These are phyloP conservation scores for Choristoneura rosaceana DNA, from an alignment of 2,888 invertebrate species.

Conservation along the genomic window DNA sequence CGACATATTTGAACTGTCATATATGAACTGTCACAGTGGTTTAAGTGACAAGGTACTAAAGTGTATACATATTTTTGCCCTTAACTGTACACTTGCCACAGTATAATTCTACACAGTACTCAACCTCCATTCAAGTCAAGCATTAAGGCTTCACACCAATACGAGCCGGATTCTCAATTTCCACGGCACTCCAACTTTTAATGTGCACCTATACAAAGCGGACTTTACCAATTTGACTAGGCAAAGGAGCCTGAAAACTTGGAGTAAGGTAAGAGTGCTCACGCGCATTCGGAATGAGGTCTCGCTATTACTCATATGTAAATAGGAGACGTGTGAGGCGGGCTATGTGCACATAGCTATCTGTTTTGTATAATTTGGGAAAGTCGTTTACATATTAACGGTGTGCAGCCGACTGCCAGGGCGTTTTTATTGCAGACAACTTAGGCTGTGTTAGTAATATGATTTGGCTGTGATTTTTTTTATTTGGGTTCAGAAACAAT, in stretches of 20 bases:
- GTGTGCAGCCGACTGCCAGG: slow-evolving; percentile 19
- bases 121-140: slow-evolving; percentile 27
- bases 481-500: not conserved
- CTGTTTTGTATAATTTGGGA: slow-evolving; percentile 33
- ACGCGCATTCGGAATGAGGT: slow-evolving; percentile 50
- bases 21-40: too few relatives aligned
- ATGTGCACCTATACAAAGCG: slow-evolving; percentile 52
- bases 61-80: too few relatives aligned
- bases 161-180: slow-evolving; percentile 46
- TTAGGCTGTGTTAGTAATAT: not conserved
- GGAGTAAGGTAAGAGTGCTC: slow-evolving; percentile 49
- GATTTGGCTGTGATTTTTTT: not conserved
- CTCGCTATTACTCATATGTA: slow-evolving; percentile 43
- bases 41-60: too few relatives aligned
- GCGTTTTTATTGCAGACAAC: slow-evolving; percentile 1
- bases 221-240: slow-evolving; percentile 53
- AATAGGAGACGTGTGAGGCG: slow-evolving; percentile 37
- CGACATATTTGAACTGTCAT: too few relatives aligned
- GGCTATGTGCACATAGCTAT: slow-evolving; percentile 34
- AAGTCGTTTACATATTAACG: slow-evolving; percentile 31
- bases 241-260: slow-evolving; percentile 53
- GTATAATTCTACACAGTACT: slow-evolving; percentile 14
- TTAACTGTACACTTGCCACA: not conserved
- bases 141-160: slow-evolving; percentile 35
- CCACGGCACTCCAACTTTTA: slow-evolving; percentile 52